phyloP scores from a whole-genome alignment of 2,797 vertebrate genomes.

The Lagodon rhomboides region DNA sequence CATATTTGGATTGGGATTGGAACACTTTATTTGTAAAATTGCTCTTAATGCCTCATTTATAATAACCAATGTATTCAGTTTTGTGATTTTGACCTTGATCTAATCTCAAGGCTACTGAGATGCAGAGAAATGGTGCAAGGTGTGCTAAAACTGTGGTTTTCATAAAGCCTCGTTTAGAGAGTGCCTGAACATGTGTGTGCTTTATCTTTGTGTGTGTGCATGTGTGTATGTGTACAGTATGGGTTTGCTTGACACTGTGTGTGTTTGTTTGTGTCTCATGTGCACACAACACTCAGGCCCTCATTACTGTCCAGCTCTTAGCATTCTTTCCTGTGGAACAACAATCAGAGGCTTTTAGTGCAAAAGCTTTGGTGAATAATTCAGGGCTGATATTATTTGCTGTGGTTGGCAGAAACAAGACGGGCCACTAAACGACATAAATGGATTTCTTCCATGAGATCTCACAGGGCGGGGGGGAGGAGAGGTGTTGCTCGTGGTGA shows the following conservation, averaged over 20 bases:
- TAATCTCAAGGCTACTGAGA: slow-evolving; percentile 8
- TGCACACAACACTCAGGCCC: slow-evolving; percentile 54
- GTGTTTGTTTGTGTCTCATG: slow-evolving; percentile 34
- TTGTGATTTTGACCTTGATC: slow-evolving; percentile 32
- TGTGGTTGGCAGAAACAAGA: slow-evolving; percentile 85
- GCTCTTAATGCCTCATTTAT: not conserved
- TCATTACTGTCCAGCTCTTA: slow-evolving; percentile 79
- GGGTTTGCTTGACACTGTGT: slow-evolving; percentile 20
- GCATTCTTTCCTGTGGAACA: slow-evolving; percentile 87
- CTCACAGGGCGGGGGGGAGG: slow-evolving; percentile 76
- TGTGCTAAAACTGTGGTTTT: slow-evolving; percentile 57
- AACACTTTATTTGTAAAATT: not conserved
- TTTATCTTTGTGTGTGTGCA: slow-evolving; percentile 29
- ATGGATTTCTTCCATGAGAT: slow-evolving; percentile 89
- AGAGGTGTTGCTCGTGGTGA: slow-evolving; percentile 72
- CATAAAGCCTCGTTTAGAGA: slow-evolving; percentile 33
- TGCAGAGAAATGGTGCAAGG: slow-evolving; percentile 25
- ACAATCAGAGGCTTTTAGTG: slow-evolving; percentile 91
- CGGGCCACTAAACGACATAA: slow-evolving; percentile 90
- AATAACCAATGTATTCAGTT: not conserved
- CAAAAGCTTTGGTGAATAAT: slow-evolving; percentile 94
- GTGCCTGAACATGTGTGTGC: slow-evolving; percentile 36
- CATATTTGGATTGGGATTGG: no score
- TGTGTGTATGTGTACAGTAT: not conserved
- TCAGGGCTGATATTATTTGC: slow-evolving; percentile 91